Evolutionary conservation across 2,113 vertebrate species (phyloP), one percentile per base, ranked within the genome.

Genomic region (Ranitomeya variabilis): DNA sequence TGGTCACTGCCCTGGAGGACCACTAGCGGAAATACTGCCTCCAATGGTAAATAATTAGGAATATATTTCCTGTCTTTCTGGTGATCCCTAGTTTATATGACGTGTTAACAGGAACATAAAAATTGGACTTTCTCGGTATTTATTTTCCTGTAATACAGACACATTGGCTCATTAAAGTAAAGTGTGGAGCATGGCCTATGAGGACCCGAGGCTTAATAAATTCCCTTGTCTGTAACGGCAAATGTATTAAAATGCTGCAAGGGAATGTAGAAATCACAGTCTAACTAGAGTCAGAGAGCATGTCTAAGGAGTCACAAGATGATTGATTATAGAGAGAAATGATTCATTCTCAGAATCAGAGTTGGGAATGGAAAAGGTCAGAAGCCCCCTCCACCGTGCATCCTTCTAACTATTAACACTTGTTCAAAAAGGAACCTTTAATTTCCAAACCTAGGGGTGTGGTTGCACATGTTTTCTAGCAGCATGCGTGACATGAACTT

Each of bases 271-370:
- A 86, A 45, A 21, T 16, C 55, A 85, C n/a, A 76, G 37, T 31
- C 80, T 74, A 76, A 23, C 66, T 55, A 82, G 78, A 74, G 67
- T 21, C 78, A 82, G 21, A 10, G 10, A 55, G 19, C 78, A 74
- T 82, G 79, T 80, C 86, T 88, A 88, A 82, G 67, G 57, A 88
- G 23, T 15, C 81, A 86, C 37, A 54, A 55, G 85, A 80, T 89
- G 89, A 86, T 73, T 73, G 87, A 91, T 90, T 88, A 87, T 87
- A 89, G 73, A 85, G 82, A 87, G 86, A 93, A 93, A 88, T 90
- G 84, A 89, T 94, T 93, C 80, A 90, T 91, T 90, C 89, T 89
- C 18, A 45, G 87, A 89, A 90, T 91, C 78, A 92, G 90, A 92
- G 78, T 83, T 0, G 19, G 19, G 60, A 87, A 77, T 15, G 71